phyloP scores from a whole-genome alignment of 1,140 invertebrate genomes.

The Ectropis grisescens region DNA sequence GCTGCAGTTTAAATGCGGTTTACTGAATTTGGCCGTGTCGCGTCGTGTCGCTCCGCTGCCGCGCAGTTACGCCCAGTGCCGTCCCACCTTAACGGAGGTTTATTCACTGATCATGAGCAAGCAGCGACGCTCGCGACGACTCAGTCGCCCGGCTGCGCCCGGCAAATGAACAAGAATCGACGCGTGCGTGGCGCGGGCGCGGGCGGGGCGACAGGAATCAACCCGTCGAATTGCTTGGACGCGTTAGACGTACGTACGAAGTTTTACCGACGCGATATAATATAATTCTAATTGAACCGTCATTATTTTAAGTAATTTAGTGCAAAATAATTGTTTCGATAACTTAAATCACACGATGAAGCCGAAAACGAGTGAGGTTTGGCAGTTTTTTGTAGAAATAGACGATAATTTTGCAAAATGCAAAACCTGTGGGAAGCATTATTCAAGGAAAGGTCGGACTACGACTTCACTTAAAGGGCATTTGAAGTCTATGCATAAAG shows the following conservation, averaged over 20 bases:
- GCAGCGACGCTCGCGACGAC: no score
- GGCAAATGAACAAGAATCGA: no score
- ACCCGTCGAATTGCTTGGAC: background rate
- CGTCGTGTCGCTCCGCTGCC: no score
- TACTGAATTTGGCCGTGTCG: no score
- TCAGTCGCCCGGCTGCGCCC: no score
- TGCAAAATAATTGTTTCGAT: background rate
- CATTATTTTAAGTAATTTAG: background rate
- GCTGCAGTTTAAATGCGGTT: no score
- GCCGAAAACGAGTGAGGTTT: constrained; percentile 10
- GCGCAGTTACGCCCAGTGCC: no score
- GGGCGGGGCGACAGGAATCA: background rate
- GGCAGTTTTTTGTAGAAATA: constrained; percentile 9
- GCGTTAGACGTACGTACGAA: no score
- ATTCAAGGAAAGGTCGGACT: constrained; percentile 12
- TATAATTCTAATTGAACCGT: background rate
- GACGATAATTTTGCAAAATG: constrained; percentile 11
- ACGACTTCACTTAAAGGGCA: constrained; percentile 11
- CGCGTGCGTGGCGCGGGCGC: background rate
- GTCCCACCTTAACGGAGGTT: no score
- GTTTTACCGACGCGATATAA: no score
- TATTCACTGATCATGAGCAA: no score
- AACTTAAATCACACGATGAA: constrained; percentile 4
- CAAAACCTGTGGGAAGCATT: constrained; percentile 10
- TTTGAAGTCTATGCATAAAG: constrained; percentile 11